Evolutionary conservation across 2,797 vertebrate species (phyloP), one percentile per base, ranked within the genome.

Genomic region (Brachyalestes nurse): DNA sequence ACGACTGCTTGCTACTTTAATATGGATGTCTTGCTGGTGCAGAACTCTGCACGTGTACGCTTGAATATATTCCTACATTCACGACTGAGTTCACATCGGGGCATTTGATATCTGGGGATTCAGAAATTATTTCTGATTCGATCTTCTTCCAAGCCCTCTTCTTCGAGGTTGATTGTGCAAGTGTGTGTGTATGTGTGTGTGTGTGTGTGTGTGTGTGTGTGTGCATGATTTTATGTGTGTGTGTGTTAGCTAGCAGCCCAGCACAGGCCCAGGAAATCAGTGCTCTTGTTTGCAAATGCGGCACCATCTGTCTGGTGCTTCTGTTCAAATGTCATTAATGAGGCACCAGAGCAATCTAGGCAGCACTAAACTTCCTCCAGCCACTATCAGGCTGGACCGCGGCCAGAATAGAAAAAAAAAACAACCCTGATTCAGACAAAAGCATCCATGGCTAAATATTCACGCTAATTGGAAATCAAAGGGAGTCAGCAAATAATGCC

Each of bases 231-330:
- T 57, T 73, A 60, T 73, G 45, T 66, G 25, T 74, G 53, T 60
- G 72, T 67, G 40, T 67, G 49, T 57, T 40, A 42, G 55, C 47
- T 70, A 71, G 12, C 25, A 34, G 47, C 0, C 13, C 67, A 45
- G 25, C 47, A 34, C 28, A 42, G 72, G 17, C 45, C 64, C 61
- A 66, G 78, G 71, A 80, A 80, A 73, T 79, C 70, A 79, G 60
- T 38, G 21, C 72, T 69, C 64, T 75, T 38, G 64, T 61, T 75
- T 69, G 79, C 76, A 80, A 64, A 75, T n/a, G 61, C 42, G 17
- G 65, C 66, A 76, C 82, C 79, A 81, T 83, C 79, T 83, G 78
- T 70, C 81, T 75, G 28, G 64, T 66, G 53, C 19, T 58, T 69
- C 58, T 78, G 53, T 78, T 83, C 51, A 45, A 64, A 0, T 76